Percentiles rank a stretch among this genome's conserved stretches.
phyloP scores from a whole-genome alignment of 2,888 invertebrate species.

The Caenorhabditis macrosperma region DNA sequence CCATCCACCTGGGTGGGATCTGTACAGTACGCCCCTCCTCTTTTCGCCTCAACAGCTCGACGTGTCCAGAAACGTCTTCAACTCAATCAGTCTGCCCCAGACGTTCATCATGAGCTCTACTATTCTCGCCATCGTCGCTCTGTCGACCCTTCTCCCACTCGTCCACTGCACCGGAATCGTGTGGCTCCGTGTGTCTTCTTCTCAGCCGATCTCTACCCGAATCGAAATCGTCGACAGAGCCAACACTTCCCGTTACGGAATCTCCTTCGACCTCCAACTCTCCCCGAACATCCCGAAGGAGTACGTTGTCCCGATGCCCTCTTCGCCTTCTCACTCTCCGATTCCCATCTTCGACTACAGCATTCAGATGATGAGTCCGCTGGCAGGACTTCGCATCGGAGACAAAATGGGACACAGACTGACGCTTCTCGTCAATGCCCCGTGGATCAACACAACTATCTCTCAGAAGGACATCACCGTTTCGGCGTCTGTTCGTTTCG shows the following conservation, averaged over 20 bases:
- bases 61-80: neutral
- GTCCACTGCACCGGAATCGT: slow-evolving; percentile 21
- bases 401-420: neutral
- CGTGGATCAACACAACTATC: slow-evolving; percentile 20
- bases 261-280: slow-evolving; percentile 23
- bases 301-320: slow-evolving; percentile 28
- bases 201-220: neutral
- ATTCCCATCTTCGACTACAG: slow-evolving; percentile 19
- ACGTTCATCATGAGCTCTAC: neutral
- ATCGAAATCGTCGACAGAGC: slow-evolving; percentile 15
- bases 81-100: neutral
- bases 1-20: too few species aligned
- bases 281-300: neutral
- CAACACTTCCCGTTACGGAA: slow-evolving; percentile 31
- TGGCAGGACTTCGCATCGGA: neutral
- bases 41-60: neutral
- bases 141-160: neutral
- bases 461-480: neutral
- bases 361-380: slow-evolving; percentile 3
- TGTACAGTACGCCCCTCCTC: neutral
- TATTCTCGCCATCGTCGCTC: neutral
- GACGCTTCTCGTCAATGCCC: neutral
- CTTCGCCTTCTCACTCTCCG: neutral
- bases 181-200: slow-evolving; percentile 21
- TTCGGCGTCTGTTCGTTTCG: slow-evolving; percentile 17